Base-by-base conservation (phyloP, 2,113 vertebrate species). In the Vombatus ursinus region DNA sequence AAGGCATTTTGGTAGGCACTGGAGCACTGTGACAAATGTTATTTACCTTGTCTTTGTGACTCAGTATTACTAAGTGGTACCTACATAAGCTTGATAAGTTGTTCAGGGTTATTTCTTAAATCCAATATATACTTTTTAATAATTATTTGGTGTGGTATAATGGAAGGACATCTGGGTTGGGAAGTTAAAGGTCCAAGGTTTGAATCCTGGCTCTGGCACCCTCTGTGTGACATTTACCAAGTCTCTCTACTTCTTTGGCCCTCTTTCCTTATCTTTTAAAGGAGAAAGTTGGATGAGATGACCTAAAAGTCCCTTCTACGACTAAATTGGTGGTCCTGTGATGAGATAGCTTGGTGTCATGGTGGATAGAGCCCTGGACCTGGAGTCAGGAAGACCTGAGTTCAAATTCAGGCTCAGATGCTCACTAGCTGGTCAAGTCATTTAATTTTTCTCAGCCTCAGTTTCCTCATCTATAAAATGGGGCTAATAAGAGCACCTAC, bases 21-120 rank as follows among this genome's bases (percentile, higher is more conserved):
- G n/a, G 92, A 53, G 68, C 51, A 37, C 8, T 77, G 22, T 1
- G 68, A 90, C 52, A 52, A 31, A 89, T 61, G 9, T 51, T 94
- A 0, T 93, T 91, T 89, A 50, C n/a, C 95, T 94, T 91, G 11
- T 89, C 52, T 19, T 47, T 93, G 93, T 90, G 44, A 77, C 49
- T 52, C 90, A 93, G 16, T 50, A 28, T n/a, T n/a, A n/a, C n/a
- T 54, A 93, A 23, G 84, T 91, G 61, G 19, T 91, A 26, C 54
- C 61, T 93, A 10, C 26, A 89, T 61, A 94, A 48, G 52, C 47
- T 77, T 93, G 50, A 95, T 61, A 77, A 95, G 92, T 77, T 77
- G 16, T 68, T 37, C 28, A 16, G 6, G 52, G 24, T 24, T 25
- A 28, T 28, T 37, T 37, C 28, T 37, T 61, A 31, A 12, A 28